These are phyloP conservation scores for Tragelaphus strepsiceros DNA, from an alignment of 2,113 vertebrate species.

Conservation along the genomic window DNA sequence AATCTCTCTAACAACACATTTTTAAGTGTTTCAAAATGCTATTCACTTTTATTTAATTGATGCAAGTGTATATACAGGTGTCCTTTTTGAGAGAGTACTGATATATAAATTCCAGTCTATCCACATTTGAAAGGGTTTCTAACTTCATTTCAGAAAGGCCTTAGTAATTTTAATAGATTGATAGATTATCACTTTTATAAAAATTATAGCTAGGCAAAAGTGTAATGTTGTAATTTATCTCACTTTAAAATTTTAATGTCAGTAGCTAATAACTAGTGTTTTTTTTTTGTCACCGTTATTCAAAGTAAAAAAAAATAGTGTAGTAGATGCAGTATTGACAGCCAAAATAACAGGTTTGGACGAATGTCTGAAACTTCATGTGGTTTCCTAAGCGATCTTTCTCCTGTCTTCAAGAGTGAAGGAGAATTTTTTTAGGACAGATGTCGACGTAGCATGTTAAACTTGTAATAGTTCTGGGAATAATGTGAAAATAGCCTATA, in stretches of 20 bases:
- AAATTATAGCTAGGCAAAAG: not conserved
- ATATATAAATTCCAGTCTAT: not conserved
- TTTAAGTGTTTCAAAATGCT: not conserved
- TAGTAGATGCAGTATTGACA: not conserved
- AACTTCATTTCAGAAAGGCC: not conserved
- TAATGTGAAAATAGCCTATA: not conserved
- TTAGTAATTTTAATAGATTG: not conserved
- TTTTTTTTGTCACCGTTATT: not conserved
- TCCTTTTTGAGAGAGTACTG: not conserved
- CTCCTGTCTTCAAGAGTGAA: not conserved
- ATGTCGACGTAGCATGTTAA: not conserved
- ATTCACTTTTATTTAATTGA: not conserved
- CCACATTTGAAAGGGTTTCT: not conserved
- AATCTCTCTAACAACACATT: not conserved
- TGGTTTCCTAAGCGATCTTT: not conserved
- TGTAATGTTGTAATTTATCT: not conserved
- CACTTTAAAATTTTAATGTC: not conserved
- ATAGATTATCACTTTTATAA: not conserved
- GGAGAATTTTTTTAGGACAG: not conserved
- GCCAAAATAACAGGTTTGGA: not conserved
- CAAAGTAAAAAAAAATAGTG: not conserved
- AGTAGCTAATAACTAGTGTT: not conserved
- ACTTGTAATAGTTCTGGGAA: not conserved
- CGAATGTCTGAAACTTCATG: not conserved
- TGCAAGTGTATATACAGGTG: accelerated